Evolutionary conservation across 1,140 invertebrate genomes (phyloP).

Genomic region (Dufourea novaeangliae): DNA sequence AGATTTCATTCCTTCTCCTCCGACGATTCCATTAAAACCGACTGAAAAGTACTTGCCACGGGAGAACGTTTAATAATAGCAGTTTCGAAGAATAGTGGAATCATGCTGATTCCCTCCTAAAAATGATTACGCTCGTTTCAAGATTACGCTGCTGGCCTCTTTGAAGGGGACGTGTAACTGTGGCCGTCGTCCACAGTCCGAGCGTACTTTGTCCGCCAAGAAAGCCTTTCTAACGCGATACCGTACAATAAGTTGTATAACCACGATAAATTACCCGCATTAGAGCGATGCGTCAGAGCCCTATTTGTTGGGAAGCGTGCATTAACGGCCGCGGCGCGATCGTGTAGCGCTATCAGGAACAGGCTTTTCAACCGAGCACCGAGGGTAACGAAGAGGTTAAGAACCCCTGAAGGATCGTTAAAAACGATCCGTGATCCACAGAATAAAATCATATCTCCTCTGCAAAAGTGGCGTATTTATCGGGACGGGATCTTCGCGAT

Average conservation of each 20-base stretch:
- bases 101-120: neutral
- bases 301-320: neutral
- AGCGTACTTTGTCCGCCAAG: neutral
- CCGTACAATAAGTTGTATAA: constrained; percentile 7
- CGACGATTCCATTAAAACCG: neutral
- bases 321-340: neutral
- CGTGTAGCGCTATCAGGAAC: neutral
- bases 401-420: neutral
- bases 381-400: neutral
- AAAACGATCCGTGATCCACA: neutral
- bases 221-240: constrained; percentile 10
- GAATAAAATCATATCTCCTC: constrained; percentile 3
- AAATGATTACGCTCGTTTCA: neutral
- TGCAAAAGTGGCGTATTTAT: constrained; percentile 34
- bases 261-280: constrained; percentile 19
- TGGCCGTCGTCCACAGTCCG: neutral
- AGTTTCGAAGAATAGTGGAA: neutral
- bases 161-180: neutral
- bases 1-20: no score
- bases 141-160: neutral
- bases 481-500: neutral
- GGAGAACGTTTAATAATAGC: neutral
- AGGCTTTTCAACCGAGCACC: neutral
- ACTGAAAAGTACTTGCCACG: neutral
- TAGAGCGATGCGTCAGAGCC: constrained; percentile 6